phyloP scores from a whole-genome alignment of 2,113 vertebrate species.

The Craseonycteris thonglongyai region DNA sequence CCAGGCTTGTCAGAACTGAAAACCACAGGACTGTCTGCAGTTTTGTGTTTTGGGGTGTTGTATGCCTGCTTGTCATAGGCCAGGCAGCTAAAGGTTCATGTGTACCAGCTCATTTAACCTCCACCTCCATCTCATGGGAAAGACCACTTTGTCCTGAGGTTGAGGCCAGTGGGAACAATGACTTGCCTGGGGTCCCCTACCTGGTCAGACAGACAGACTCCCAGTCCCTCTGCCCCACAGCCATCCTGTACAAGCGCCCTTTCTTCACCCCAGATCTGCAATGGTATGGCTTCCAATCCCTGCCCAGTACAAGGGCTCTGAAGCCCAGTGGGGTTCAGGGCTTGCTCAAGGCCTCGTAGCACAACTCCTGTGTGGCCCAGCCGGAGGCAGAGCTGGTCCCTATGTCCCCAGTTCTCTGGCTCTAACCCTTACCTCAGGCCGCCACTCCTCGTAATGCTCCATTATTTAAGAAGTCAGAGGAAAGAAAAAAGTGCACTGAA shows the following conservation, averaged over 20 bases:
- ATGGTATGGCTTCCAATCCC: fast-evolving
- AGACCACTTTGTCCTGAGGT: background rate
- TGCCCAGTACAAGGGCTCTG: background rate
- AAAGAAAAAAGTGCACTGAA: background rate
- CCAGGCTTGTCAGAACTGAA: background rate
- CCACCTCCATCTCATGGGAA: background rate
- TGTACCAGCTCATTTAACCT: background rate
- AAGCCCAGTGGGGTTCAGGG: background rate
- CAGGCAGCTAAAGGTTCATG: background rate
- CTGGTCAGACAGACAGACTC: background rate
- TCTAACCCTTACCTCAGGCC: background rate
- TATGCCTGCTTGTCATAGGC: background rate
- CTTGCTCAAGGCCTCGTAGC: background rate
- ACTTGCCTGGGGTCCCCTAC: background rate
- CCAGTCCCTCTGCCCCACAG: fast-evolving
- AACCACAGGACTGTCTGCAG: background rate
- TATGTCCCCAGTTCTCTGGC: fast-evolving
- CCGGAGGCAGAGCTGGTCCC: background rate
- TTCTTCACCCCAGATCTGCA: background rate
- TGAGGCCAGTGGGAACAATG: background rate
- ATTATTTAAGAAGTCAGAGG: background rate
- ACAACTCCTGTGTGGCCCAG: fast-evolving
- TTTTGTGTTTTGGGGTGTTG: background rate
- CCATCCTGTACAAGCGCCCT: fast-evolving
- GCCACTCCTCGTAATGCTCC: background rate